Evolutionary conservation across 2,113 vertebrate species (phyloP).

Genomic region (Urocynchramus pylzowi): DNA sequence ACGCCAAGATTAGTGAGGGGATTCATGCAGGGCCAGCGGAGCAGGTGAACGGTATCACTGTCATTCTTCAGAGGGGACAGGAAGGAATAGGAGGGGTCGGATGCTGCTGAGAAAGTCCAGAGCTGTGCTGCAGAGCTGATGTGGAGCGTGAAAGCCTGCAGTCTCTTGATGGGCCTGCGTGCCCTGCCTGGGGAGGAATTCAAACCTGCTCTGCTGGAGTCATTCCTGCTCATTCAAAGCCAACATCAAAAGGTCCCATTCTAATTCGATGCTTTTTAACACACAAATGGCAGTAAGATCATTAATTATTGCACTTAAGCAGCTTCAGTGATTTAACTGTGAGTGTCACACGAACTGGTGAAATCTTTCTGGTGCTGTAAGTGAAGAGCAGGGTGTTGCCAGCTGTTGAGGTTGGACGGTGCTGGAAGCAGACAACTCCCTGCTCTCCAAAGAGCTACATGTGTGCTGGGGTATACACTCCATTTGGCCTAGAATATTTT

Average conservation of each 20-base stretch:
- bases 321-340: not conserved
- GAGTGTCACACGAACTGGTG: not conserved
- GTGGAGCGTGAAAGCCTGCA: not conserved
- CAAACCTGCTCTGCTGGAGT: conserved; percentile 18
- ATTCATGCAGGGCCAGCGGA: not conserved
- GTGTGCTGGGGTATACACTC: not conserved
- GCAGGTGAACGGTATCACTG: conserved; percentile 6
- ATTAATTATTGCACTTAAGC: conserved; percentile 15
- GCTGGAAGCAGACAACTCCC: not conserved
- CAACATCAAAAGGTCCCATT: conserved; percentile 17
- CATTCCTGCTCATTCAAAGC: not conserved
- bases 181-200: not conserved
- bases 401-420: not conserved
- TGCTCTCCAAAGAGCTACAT: not conserved
- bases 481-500: not conserved
- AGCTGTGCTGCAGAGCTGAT: not conserved
- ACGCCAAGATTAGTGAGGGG: not conserved
- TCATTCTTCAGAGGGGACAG: not conserved
- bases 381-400: not conserved
- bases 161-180: not conserved
- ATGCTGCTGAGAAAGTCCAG: not conserved
- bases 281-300: not conserved
- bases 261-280: not conserved
- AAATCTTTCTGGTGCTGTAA: not conserved
- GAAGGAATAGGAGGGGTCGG: not conserved